Percentiles rank a stretch among this genome's conserved stretches.
phyloP scores from a whole-genome alignment of 2,888 invertebrate genomes.

The Cheilosia vulpina region DNA sequence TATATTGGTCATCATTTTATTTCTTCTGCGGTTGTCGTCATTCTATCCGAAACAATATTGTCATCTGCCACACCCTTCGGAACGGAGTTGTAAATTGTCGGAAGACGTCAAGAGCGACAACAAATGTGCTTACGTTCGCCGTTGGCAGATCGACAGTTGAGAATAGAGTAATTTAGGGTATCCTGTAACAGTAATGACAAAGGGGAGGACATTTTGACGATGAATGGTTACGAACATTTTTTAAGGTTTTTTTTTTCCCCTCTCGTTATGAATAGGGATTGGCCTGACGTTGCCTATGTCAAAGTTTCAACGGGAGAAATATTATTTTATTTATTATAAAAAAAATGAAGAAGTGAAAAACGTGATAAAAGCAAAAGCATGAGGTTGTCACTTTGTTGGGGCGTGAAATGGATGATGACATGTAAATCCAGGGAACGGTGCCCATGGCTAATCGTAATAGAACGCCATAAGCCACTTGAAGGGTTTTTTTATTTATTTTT shows the following conservation, averaged over 20 bases:
- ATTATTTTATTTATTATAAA: constrained; percentile 2
- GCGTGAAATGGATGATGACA: constrained; percentile 31
- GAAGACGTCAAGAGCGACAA: constrained; percentile 30
- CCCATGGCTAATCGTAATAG: constrained; percentile 31
- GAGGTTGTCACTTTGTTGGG: constrained; percentile 23
- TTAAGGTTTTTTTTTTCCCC: not conserved
- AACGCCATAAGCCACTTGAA: constrained; percentile 21
- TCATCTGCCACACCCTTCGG: constrained; percentile 25
- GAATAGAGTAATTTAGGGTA: constrained; percentile 1
- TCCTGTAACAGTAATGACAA: constrained; percentile 7
- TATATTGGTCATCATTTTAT: not conserved
- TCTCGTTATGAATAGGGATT: constrained; percentile 25
- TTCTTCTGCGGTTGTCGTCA: not conserved
- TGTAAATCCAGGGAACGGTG: constrained; percentile 2
- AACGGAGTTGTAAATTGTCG: constrained; percentile 22
- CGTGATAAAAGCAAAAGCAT: not conserved
- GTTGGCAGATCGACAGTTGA: constrained; percentile 32
- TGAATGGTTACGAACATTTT: constrained; percentile 28
- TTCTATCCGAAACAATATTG: constrained; percentile 12
- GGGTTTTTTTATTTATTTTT: constrained; percentile 1
- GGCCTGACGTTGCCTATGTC: constrained; percentile 1
- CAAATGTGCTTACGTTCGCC: constrained; percentile 18
- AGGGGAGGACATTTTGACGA: constrained; percentile 13
- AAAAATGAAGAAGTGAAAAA: not conserved
- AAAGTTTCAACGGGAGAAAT: not conserved